Base-by-base conservation (phyloP, 2,888 invertebrate genomes). In the Dexiosoma caninum region DNA sequence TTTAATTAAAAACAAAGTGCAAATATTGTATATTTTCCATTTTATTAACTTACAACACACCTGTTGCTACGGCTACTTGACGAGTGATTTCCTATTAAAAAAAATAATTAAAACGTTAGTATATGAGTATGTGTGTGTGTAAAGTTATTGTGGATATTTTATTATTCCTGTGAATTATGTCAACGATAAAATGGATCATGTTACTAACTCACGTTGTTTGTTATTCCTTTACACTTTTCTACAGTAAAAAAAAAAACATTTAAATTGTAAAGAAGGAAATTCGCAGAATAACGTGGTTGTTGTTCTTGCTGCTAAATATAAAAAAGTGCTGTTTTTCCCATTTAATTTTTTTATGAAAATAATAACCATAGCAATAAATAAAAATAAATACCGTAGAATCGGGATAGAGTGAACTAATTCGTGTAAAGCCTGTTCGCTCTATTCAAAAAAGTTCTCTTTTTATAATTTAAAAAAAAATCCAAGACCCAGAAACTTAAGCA, bases 1-100 rank as follows among this genome's bases (percentile, higher is more conserved):
- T 80, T 80, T 77, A 77, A 82, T 80, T 80, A 82, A 80, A 77
- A 78, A 51, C 81, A 76, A 78, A 67, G 76, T 75, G 67, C 46
- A 64, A 72, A 79, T 59, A 80, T 53, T 40, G 14, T 69, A 37
- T 40, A 53, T 64, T 70, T 69, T 23, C 2, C 21, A 75, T 59
- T 42, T 66, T 51, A 51, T 67, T 67, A 59, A 66, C 49, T 49
- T 23, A 16, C 51, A 60, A 53, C 44, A 60, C 78, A 82, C 82
- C 78, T 82, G 78, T 82, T 82, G 82, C 82, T 66, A 71, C 49
- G 71, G 71, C 59, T 69, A 49, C 70, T 35, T 67, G 67, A 77
- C 53, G 78, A 72, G 53, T 70, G 74, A 69, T 64, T 81, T 81
- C 59, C 74, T 70, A 72, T 74, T 78, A 40, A 69, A 72, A 30